Evolutionary conservation across 37 sponge, comb jelly and placozoan species (phyloP).

Genomic region (Agelas oroides): DNA sequence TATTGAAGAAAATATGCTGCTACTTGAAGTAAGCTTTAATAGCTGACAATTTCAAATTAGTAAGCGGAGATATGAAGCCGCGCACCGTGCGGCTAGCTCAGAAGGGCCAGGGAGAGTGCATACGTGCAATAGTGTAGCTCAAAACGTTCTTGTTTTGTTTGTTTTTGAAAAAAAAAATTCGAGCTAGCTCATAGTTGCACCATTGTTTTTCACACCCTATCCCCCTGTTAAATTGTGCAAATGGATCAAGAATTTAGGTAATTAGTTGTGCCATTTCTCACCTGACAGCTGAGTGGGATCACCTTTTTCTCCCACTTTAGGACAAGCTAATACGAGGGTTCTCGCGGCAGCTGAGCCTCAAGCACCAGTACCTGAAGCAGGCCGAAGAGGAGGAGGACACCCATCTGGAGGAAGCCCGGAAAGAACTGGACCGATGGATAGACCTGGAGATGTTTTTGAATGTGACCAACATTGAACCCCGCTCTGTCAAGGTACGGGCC

Average conservation of each 20-base stretch:
- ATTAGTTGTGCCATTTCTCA: not conserved
- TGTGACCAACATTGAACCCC: conserved; percentile 36
- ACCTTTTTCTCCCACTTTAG: conserved; percentile 36
- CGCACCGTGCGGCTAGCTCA: no score
- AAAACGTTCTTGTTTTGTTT: no score
- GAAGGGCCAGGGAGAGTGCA: no score
- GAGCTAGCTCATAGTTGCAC: no score
- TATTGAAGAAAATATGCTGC: conserved; percentile 38
- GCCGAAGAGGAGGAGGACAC: not conserved
- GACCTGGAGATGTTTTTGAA: conserved; percentile 50
- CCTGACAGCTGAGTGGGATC: not conserved
- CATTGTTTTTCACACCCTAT: no score
- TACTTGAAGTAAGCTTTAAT: conserved; percentile 45
- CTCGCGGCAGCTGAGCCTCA: conserved; percentile 64
- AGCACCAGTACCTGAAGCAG: conserved; percentile 48
- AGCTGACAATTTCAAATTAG: no score
- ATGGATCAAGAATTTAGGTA: no score
- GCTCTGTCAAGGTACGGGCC: conserved; percentile 14
- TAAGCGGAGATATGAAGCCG: no score
- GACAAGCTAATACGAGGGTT: conserved; percentile 61
- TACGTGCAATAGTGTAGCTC: no score
- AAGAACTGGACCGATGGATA: conserved; percentile 47
- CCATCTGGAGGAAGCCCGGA: conserved; percentile 8
- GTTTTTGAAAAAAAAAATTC: no score
- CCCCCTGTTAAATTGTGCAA: no score